Conservation (phyloP, 2,797 vertebrate genomes). For the Gouania willdenowi region DNA sequence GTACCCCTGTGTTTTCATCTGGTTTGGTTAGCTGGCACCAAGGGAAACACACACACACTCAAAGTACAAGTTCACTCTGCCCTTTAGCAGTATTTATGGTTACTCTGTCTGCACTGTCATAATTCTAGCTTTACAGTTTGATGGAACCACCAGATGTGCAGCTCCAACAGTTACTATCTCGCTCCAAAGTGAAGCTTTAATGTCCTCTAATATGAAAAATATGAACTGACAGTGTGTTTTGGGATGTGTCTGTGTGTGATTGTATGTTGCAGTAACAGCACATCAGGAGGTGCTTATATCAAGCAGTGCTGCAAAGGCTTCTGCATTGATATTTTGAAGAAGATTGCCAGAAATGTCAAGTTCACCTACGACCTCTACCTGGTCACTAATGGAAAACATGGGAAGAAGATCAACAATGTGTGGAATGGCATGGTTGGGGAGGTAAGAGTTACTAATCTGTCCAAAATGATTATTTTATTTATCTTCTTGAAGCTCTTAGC, state of each 20-base stretch:
- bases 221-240: constrained; percentile 13
- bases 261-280: constrained; percentile 83
- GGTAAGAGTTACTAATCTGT: no score
- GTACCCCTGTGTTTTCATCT: constrained; percentile 61
- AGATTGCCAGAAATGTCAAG: constrained; percentile 92
- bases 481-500: no score
- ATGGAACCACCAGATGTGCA: constrained; percentile 54
- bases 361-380: constrained; percentile 97
- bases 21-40: constrained; percentile 45
- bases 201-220: constrained; percentile 6
- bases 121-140: constrained; percentile 53
- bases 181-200: not conserved
- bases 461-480: no score
- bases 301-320: constrained; percentile 98
- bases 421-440: constrained; percentile 99
- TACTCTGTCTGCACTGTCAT: constrained; percentile 36
- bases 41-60: constrained; percentile 36
- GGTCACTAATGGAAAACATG: constrained; percentile 95
- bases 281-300: constrained; percentile 84
- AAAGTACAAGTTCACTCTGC: constrained; percentile 19
- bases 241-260: constrained; percentile 11
- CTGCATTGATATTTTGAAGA: constrained; percentile 97
- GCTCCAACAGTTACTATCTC: constrained; percentile 2
- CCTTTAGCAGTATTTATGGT: constrained; percentile 49
- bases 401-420: constrained; percentile 95